Conservation (phyloP, 2,888 invertebrate genomes). For the Rhingia rostrata region DNA sequence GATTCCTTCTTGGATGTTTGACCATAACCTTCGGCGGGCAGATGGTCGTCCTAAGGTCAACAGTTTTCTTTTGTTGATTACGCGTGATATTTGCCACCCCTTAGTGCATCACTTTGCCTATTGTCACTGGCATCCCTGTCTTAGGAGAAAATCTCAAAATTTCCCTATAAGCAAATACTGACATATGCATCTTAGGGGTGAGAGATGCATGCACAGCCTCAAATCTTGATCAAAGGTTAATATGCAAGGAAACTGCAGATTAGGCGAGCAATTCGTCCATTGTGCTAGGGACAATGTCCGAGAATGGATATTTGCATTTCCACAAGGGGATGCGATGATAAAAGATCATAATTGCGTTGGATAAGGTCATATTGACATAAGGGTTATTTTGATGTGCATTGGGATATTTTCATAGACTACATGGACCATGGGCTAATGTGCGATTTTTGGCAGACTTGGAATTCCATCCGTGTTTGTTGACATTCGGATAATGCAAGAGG, state of each 20-base stretch:
- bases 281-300: conserved; percentile 28
- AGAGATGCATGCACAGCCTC: conserved; percentile 38
- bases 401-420: conserved; percentile 29
- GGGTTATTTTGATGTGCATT: conserved; percentile 41
- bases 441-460: conserved; percentile 12
- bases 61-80: conserved; percentile 46
- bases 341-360: conserved; percentile 66
- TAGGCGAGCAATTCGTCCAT: conserved; percentile 4
- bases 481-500: not conserved
- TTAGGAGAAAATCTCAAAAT: conserved; percentile 32
- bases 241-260: conserved; percentile 20
- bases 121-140: conserved; percentile 59
- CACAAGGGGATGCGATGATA: conserved; percentile 20
- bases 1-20: conserved; percentile 48
- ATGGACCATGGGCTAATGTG: conserved; percentile 8
- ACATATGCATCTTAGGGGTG: conserved; percentile 55
- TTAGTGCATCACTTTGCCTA: conserved; percentile 53
- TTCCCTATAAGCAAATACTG: conserved; percentile 69
- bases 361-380: conserved; percentile 64
- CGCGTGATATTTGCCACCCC: conserved; percentile 67
- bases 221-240: conserved; percentile 61
- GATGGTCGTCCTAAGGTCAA: conserved; percentile 67
- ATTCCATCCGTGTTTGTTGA: not conserved
- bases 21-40: conserved; percentile 66
- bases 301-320: conserved; percentile 61